Evolutionary conservation across 30 jellyfish, hydroid and myxozoan species (phyloP), one percentile per base, ranked within the genome.

Genomic region (Turritopsis dohrnii): DNA sequence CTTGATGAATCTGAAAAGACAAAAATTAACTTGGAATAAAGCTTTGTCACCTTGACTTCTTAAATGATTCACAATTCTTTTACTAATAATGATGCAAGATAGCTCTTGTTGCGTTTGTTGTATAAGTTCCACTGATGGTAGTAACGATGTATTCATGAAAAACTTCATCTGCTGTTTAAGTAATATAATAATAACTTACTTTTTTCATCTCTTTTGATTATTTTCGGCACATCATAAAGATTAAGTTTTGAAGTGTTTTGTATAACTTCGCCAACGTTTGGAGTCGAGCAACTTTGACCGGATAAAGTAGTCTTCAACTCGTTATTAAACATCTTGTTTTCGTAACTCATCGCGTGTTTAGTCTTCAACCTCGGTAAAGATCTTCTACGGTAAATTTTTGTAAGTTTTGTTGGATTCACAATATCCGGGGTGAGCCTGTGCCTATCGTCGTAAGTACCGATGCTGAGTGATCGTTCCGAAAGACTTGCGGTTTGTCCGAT

Each of bases 301-400:
- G 60, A 41, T 41, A 41, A 41, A 5, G 60, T 41, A 5, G 60
- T 41, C 13, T 5, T 3, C 60, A 41, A 41, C 60, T 41, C 60
- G 13, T 13, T 41, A 41, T 69, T 69, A 69, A 69, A 69, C 31
- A 69, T 23, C 30, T 69, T 69, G 30, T 69, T 69, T 69, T 69
- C 77, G 77, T 69, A 69, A 69, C 77, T 69, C 30, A n/a, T 69
- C 30, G 77, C 77, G 30, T n/a, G 30, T 69, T 69, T 69, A 17
- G 30, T 69, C 30, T 69, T 69, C 77, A 69, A n/a, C 19, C 77
- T 23, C 28, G 77, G 77, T 27, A 69, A 69, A 0, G 77, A 69
- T 21, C 77, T 9, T 21, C 77, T 69, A 8, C 77, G 77, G 28
- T 69, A 21, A 9, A 69, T 69, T 69, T 23, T 69, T 19, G 77